A percentile compares a stretch with the other conserved stretches of the same genome.
These are phyloP conservation scores for Oceanodroma tethys DNA, from an alignment of 2,113 vertebrate species.

Conservation along the genomic window DNA sequence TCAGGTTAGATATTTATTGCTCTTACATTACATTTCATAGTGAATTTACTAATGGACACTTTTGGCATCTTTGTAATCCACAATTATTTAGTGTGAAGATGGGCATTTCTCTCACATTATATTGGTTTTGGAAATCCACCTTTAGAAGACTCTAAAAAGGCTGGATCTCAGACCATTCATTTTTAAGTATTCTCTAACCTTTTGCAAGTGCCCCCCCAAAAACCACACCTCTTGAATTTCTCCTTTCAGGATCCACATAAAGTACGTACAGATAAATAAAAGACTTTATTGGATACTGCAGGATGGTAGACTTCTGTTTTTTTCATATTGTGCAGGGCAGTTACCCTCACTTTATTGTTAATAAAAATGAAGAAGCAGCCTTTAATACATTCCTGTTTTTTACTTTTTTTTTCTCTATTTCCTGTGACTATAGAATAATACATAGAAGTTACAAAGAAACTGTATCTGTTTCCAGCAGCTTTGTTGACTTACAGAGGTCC, in stretches of 20 bases:
- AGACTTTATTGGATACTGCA: not conserved
- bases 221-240: not conserved
- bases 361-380: not conserved
- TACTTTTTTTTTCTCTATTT: not conserved
- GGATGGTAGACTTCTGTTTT: not conserved
- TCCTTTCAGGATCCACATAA: not conserved
- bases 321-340: not conserved
- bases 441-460: not conserved
- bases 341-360: not conserved
- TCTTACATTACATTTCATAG: not conserved
- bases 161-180: not conserved
- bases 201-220: not conserved
- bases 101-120: not conserved
- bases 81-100: not conserved
- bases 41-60: not conserved
- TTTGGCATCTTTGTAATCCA: not conserved
- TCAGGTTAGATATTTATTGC: not conserved
- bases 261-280: not conserved
- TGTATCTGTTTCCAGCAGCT: not conserved
- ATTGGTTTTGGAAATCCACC: not conserved
- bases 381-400: not conserved
- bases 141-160: not conserved
- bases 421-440: not conserved
- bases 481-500: not conserved
- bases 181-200: not conserved